Evolutionary conservation across 2,888 invertebrate species (phyloP).

Genomic region (Ophion costatus): DNA sequence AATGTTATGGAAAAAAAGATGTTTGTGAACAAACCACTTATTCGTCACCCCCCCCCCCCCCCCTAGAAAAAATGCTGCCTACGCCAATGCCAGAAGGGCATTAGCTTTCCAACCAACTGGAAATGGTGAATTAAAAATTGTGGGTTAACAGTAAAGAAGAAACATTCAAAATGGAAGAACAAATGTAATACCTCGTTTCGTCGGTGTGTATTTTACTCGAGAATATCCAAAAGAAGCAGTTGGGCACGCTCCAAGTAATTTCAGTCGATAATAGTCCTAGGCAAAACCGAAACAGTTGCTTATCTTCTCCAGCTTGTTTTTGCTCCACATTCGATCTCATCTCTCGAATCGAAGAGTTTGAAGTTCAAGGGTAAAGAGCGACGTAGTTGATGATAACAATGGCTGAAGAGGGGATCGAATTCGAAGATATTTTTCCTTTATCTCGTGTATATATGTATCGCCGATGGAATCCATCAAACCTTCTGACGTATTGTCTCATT

Average conservation of each 20-base stretch:
- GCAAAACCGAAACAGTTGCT: background rate
- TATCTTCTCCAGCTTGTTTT: background rate
- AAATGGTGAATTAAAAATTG: too few species aligned
- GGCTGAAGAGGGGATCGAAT: background rate
- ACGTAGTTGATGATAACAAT: background rate
- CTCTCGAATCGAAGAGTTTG: background rate
- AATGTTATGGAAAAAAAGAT: too few species aligned
- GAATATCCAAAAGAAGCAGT: background rate
- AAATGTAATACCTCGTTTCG: too few species aligned
- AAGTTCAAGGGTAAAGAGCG: background rate
- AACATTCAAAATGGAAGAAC: too few species aligned
- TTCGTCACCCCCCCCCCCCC: too few species aligned
- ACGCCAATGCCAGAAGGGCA: too few species aligned
- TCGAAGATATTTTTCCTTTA: background rate
- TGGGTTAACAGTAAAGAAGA: too few species aligned
- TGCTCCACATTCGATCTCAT: background rate
- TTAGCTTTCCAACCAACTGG: too few species aligned
- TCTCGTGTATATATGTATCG: background rate
- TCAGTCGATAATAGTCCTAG: background rate
- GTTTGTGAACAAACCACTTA: too few species aligned
- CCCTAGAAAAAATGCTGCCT: too few species aligned
- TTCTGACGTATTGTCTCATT: conserved; percentile 57
- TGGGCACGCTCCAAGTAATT: background rate
- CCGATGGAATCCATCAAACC: background rate
- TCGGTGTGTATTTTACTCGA: background rate